Percentiles rank a stretch among this genome's conserved stretches.
These are phyloP conservation scores for Sitodiplosis mosellana DNA, from an alignment of 1,140 invertebrate species.

Conservation along the genomic window DNA sequence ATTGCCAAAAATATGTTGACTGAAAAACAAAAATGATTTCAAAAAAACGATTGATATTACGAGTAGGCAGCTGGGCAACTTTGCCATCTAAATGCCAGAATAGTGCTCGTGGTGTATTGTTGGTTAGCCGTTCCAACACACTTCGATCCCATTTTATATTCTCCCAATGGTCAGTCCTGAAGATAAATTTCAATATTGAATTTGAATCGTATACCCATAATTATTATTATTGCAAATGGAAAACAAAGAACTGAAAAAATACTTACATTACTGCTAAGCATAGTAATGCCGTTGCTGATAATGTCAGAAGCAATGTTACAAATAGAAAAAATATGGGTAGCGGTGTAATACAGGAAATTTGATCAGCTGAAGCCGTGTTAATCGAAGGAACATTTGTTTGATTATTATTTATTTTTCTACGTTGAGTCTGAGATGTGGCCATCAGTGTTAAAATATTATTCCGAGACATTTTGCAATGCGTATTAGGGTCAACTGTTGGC, in stretches of 20 bases:
- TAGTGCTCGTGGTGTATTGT: constrained; percentile 27
- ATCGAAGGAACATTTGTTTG: background rate
- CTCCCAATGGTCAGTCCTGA: constrained; percentile 62
- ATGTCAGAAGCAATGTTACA: constrained; percentile 28
- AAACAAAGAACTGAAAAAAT: no score
- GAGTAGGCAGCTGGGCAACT: constrained; percentile 26
- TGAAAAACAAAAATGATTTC: background rate
- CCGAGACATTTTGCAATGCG: background rate
- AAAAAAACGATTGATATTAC: background rate
- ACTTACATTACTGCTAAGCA: constrained; percentile 55
- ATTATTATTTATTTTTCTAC: background rate
- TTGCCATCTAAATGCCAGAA: constrained; percentile 45
- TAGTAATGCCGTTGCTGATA: constrained; percentile 51
- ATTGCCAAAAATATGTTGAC: background rate
- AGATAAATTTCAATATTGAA: no score
- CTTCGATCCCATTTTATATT: constrained; percentile 52
- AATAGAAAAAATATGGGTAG: constrained; percentile 22
- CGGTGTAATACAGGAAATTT: constrained; percentile 17
- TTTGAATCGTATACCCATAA: no score
- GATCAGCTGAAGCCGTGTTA: background rate
- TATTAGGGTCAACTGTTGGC: background rate
- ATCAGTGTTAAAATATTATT: background rate
- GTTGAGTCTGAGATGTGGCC: background rate
- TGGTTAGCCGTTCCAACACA: constrained; percentile 31
- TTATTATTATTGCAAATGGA: no score